Conservation (phyloP, 2,797 vertebrate species). For the Naso thynnoides region DNA sequence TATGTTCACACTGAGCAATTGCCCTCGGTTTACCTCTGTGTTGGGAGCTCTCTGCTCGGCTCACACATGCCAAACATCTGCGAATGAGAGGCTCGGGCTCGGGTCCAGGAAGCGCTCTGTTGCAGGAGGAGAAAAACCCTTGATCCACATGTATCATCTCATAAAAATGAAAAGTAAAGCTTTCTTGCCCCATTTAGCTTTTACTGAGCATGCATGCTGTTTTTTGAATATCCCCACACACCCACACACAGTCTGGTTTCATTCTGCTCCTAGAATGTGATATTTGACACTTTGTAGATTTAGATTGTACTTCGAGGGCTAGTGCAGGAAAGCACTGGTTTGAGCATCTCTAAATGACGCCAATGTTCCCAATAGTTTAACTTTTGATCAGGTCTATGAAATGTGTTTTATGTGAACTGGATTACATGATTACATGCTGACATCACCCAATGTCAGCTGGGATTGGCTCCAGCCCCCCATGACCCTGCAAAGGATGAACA, state of each 20-base stretch:
- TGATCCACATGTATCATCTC: conserved; percentile 44
- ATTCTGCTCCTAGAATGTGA: conserved; percentile 6
- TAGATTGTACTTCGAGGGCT: conserved; percentile 10
- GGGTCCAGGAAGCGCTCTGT: conserved; percentile 56
- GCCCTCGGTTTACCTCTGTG: conserved; percentile 75
- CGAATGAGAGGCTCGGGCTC: conserved; percentile 63
- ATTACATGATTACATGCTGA: too few relatives aligned
- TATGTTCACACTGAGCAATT: conserved; percentile 72
- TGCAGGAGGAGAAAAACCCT: conserved; percentile 42
- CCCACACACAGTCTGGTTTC: conserved; percentile 31
- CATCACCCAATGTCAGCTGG: too few relatives aligned
- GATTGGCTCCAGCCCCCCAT: too few relatives aligned
- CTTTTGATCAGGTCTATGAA: too few relatives aligned
- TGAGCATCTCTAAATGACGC: background rate
- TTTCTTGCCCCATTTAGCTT: conserved; percentile 40
- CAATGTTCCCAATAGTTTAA: background rate
- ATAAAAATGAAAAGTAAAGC: conserved; percentile 48
- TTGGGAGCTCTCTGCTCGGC: conserved; percentile 62
- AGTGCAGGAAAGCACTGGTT: background rate
- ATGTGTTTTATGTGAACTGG: too few relatives aligned
- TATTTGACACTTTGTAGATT: conserved; percentile 29
- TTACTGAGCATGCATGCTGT: conserved; percentile 46
- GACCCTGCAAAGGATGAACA: too few relatives aligned
- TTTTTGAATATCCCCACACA: conserved; percentile 35
- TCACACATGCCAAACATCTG: conserved; percentile 69